phyloP scores from a whole-genome alignment of 2,113 vertebrate species.

The human region GRCh38 chr5:164601501-164602000 shows the following conservation, averaged over 20 bases:
- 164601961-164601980: neutral
- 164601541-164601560: neutral
- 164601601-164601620: neutral
- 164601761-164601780: neutral
- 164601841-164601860: neutral
- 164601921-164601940: neutral
- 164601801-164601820: neutral
- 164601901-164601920: neutral
- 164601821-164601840: neutral
- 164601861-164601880: neutral
- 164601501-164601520: neutral
- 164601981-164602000: neutral
- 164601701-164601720: neutral
- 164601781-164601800: neutral
- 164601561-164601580: neutral
- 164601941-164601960: neutral
- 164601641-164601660: neutral
- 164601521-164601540: neutral
- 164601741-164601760: neutral
- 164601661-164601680: neutral
- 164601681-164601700: neutral
- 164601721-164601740: neutral
- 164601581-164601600: neutral
- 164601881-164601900: neutral
- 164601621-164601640: neutral